A percentile compares a stretch with the other conserved stretches of the same genome.
phyloP scores from a whole-genome alignment of 2,113 vertebrate species.

The Mormyrus lacerda region DNA sequence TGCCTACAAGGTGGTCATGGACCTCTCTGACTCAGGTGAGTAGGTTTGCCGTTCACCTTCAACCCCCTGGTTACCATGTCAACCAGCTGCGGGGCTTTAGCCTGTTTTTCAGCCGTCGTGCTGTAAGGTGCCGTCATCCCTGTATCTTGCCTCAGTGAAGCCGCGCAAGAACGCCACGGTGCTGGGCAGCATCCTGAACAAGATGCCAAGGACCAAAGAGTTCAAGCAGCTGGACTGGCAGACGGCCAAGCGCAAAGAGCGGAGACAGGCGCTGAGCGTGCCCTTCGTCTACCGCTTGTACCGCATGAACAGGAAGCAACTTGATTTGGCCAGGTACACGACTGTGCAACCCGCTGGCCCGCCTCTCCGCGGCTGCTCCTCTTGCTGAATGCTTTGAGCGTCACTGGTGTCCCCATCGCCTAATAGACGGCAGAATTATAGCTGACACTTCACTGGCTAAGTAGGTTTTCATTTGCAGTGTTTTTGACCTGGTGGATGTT shows the following conservation, averaged over 20 bases:
- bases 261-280: constrained; percentile 50
- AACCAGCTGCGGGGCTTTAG: not conserved
- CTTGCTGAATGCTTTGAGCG: not conserved
- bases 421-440: not conserved
- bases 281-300: constrained; percentile 60
- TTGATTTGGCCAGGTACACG: constrained; percentile 54
- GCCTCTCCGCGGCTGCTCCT: not conserved
- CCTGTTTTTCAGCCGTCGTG: not conserved
- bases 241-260: not conserved
- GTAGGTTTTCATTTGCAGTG: not conserved
- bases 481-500: not conserved
- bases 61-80: not conserved
- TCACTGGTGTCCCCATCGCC: not conserved
- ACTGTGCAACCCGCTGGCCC: not conserved
- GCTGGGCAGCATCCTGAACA: constrained; percentile 48
- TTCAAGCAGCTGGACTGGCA: constrained; percentile 28
- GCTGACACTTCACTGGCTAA: not conserved
- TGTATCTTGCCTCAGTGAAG: constrained; percentile 29
- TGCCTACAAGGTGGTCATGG: constrained; percentile 71
- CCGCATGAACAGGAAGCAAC: constrained; percentile 44
- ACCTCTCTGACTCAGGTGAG: constrained; percentile 47
- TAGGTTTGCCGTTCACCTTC: not conserved
- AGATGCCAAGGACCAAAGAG: constrained; percentile 37
- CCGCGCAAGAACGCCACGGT: constrained; percentile 17
- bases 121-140: not conserved